phyloP scores from a whole-genome alignment of 2,888 invertebrate species.

The Chironomus riparius region DNA sequence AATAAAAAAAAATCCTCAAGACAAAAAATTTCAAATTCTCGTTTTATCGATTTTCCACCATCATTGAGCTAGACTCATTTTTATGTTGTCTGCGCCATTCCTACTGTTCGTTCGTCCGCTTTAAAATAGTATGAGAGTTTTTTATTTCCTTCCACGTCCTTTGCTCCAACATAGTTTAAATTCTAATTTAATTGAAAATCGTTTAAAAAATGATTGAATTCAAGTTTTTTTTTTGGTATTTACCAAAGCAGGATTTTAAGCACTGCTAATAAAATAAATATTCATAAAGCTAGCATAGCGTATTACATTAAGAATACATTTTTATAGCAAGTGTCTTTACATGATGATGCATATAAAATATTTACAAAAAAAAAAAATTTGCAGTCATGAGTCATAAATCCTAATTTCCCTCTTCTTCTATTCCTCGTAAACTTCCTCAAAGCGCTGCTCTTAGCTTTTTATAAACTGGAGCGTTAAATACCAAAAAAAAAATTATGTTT shows the following conservation, averaged over 20 bases:
- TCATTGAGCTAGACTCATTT: conserved; percentile 15
- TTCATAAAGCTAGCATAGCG: neutral
- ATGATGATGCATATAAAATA: conserved; percentile 5
- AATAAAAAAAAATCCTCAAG: neutral
- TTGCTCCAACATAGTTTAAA: neutral
- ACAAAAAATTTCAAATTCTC: conserved; percentile 20
- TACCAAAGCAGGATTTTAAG: too few species aligned
- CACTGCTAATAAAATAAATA: too few species aligned
- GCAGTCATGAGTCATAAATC: conserved; percentile 21
- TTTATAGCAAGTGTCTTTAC: too few species aligned
- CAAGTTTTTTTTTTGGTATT: neutral
- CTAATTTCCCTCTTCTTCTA: neutral
- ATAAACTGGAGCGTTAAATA: conserved; percentile 9
- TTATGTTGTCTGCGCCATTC: conserved; percentile 24
- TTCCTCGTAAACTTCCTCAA: conserved; percentile 8
- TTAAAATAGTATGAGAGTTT: too few species aligned
- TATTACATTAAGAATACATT: neutral
- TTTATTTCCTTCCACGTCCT: neutral
- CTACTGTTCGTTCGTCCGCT: neutral
- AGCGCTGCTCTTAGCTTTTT: neutral
- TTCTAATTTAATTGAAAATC: neutral
- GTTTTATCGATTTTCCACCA: conserved; percentile 15
- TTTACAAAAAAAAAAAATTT: conserved; percentile 5
- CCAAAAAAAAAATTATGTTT: neutral
- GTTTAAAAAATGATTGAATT: neutral